phyloP scores from a whole-genome alignment of 2,888 invertebrate species.

The Xestia ashworthii region DNA sequence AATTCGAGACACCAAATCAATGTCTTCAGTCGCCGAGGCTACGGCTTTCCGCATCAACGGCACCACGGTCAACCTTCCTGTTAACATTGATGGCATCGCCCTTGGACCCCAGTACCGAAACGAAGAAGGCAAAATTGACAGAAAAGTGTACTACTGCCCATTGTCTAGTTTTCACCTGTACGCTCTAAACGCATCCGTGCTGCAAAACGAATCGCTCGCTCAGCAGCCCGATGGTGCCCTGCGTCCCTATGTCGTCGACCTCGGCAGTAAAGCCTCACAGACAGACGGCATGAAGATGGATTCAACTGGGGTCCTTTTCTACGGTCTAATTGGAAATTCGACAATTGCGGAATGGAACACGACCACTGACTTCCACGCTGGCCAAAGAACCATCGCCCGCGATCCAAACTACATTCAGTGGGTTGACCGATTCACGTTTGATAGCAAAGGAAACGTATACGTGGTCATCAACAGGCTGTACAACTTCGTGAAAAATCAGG shows the following conservation, averaged over 20 bases:
- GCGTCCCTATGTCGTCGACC: slow-evolving; percentile 89
- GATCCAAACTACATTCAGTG: slow-evolving; percentile 93
- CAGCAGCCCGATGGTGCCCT: slow-evolving; percentile 78
- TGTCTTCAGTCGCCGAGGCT: slow-evolving; percentile 91
- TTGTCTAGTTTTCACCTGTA: slow-evolving; percentile 93
- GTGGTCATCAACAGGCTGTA: slow-evolving; percentile 93
- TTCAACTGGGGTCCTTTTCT: slow-evolving; percentile 92
- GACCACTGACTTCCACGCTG: slow-evolving; percentile 89
- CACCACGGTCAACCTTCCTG: slow-evolving; percentile 89
- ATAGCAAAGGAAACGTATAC: slow-evolving; percentile 92
- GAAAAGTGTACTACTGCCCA: slow-evolving; percentile 92
- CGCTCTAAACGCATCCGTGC: slow-evolving; percentile 91
- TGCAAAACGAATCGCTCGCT: slow-evolving; percentile 90
- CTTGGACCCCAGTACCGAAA: slow-evolving; percentile 91
- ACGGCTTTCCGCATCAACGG: slow-evolving; percentile 91
- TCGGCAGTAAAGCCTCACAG: slow-evolving; percentile 92
- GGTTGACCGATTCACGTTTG: slow-evolving; percentile 93
- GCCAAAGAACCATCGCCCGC: slow-evolving; percentile 92
- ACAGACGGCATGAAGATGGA: slow-evolving; percentile 95
- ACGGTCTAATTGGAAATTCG: slow-evolving; percentile 92
- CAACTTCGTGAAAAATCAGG: slow-evolving; percentile 91
- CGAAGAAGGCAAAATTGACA: slow-evolving; percentile 80
- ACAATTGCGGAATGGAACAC: slow-evolving; percentile 94
- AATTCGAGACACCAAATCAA: slow-evolving; percentile 91
- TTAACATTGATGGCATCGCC: slow-evolving; percentile 93